A percentile compares a stretch with the other conserved stretches of the same genome.
phyloP scores from a whole-genome alignment of 2,888 invertebrate species.

The Dolichomitus sp. region DNA sequence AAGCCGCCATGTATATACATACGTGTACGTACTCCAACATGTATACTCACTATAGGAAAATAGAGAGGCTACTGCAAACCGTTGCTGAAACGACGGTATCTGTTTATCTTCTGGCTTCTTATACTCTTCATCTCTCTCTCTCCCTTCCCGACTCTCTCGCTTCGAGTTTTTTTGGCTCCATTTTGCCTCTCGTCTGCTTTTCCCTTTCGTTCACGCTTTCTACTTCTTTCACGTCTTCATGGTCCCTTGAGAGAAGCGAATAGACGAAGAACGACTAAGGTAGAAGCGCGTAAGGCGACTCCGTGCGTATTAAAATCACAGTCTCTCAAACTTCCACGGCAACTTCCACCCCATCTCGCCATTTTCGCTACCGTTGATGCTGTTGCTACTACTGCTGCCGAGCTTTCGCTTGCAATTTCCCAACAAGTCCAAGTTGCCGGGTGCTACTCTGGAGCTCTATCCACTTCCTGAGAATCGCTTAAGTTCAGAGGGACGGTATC shows the following conservation, averaged over 20 bases:
- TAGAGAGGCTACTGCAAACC: slow-evolving; percentile 44
- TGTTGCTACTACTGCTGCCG: slow-evolving; percentile 17
- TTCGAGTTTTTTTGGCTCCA: slow-evolving; percentile 36
- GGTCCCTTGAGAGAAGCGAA: slow-evolving; percentile 49
- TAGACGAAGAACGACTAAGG: slow-evolving; percentile 16
- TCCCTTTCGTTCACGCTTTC: slow-evolving; percentile 54
- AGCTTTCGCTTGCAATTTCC: slow-evolving; percentile 67
- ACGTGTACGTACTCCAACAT: slow-evolving; percentile 15
- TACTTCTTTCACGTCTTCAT: slow-evolving; percentile 60
- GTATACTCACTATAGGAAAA: slow-evolving; percentile 39
- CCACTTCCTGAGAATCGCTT: slow-evolving; percentile 64
- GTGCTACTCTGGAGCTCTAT: slow-evolving; percentile 28
- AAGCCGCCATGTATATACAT: not conserved
- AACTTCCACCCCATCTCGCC: slow-evolving; percentile 66
- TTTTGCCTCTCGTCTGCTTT: slow-evolving; percentile 27
- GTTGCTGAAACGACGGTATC: slow-evolving; percentile 59
- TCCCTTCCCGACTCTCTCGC: slow-evolving; percentile 6
- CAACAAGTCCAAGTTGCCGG: slow-evolving; percentile 66
- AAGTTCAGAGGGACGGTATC: slow-evolving; percentile 61
- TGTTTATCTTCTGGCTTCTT: slow-evolving; percentile 72
- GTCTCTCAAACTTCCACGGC: slow-evolving; percentile 71
- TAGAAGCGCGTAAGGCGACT: slow-evolving; percentile 47
- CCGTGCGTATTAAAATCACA: slow-evolving; percentile 78
- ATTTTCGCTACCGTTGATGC: slow-evolving; percentile 20
- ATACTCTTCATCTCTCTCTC: slow-evolving; percentile 30